Evolutionary conservation across 2,113 vertebrate genomes (phyloP).

Genomic region (Megaceryle torquata): DNA sequence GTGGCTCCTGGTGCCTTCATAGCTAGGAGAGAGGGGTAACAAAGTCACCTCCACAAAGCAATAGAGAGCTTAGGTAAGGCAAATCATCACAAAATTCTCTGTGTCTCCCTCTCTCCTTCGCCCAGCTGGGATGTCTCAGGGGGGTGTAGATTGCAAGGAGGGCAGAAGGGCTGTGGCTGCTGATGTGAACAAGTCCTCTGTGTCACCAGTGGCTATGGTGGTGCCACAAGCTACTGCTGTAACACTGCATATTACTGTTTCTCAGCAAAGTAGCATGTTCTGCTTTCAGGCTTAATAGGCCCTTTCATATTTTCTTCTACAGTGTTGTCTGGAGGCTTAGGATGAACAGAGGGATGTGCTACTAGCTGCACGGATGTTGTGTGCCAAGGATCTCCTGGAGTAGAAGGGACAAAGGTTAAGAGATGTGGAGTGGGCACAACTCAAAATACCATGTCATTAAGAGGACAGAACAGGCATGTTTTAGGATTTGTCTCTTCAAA

Average conservation of each 20-base stretch:
- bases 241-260: background rate
- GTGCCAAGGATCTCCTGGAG: background rate
- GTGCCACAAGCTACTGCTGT: background rate
- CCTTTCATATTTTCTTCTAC: background rate
- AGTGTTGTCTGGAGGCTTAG: background rate
- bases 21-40: background rate
- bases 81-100: background rate
- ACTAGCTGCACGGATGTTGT: background rate
- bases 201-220: background rate
- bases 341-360: background rate
- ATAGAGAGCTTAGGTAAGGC: background rate
- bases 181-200: background rate
- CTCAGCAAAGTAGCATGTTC: background rate
- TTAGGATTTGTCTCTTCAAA: background rate
- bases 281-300: background rate
- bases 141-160: rapidly evolving
- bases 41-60: background rate
- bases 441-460: background rate
- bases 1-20: background rate
- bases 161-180: background rate
- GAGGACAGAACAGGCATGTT: background rate
- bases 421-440: background rate
- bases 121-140: background rate
- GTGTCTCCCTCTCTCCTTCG: background rate
- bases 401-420: background rate